These are phyloP conservation scores for Cebuella pygmaea DNA, from an alignment of 2,797 vertebrate species.

Conservation along the genomic window DNA sequence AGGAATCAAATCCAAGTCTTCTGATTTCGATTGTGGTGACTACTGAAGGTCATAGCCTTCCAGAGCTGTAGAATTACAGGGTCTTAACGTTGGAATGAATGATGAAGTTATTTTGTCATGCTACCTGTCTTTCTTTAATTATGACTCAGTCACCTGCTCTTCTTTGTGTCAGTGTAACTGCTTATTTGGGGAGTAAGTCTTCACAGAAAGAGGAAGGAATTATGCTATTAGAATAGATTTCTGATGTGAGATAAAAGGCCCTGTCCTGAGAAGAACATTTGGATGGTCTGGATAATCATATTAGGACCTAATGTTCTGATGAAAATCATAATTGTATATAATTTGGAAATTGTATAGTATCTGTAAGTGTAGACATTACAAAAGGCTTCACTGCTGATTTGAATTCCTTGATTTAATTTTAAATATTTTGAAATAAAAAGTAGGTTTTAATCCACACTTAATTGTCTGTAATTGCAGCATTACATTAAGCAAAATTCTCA, in stretches of 20 bases:
- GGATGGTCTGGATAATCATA: constrained; percentile 5
- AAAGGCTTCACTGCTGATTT: constrained; percentile 27
- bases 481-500: constrained; percentile 31
- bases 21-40: not conserved
- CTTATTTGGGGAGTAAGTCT: not conserved
- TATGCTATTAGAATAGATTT: constrained; percentile 1
- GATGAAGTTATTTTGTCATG: not conserved
- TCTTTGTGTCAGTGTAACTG: not conserved
- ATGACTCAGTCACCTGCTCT: not conserved
- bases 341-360: not conserved
- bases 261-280: constrained; percentile 11
- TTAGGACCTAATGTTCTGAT: not conserved
- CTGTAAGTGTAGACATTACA: constrained; percentile 11
- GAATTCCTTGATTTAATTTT: constrained; percentile 51
- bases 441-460: not conserved
- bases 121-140: not conserved
- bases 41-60: not conserved
- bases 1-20: not conserved
- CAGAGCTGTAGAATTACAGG: not conserved
- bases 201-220: not conserved
- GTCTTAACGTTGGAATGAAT: not conserved
- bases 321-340: constrained; percentile 44
- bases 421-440: constrained; percentile 62
- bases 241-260: not conserved
- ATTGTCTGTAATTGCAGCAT: constrained; percentile 7